Evolutionary conservation across 2,888 invertebrate genomes (phyloP), one percentile per base, ranked within the genome.

Genomic region (Thumatha senex): DNA sequence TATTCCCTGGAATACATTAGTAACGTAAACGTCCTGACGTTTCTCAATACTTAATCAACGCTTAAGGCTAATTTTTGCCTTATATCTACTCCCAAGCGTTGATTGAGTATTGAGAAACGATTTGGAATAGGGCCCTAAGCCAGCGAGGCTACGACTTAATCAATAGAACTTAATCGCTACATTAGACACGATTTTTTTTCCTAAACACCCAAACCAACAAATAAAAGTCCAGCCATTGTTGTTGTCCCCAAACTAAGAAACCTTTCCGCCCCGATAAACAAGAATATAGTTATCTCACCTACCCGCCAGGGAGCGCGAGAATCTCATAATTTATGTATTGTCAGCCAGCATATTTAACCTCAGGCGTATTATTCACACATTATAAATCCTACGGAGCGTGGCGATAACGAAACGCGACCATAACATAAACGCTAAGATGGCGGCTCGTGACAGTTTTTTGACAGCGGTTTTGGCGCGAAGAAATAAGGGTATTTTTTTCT

Each of bases 271-370:
- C 78, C 80, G 82, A 80, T 88, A 82, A 83, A 83, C 88, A 84
- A 75, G 80, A 76, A 82, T 85, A 85, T 85, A 87, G 86, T 82
- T 87, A 86, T 86, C 84, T 76, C 61, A 82, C 78, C 76, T 79
- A 78, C 74, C 59, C 63, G 61, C 58, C 64, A 63, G 64, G 61
- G 59, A 63, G 62, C 57, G 61, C 56, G 69, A 48, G 72, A 72
- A 80, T 74, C 72, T 77, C 79, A 83, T 89, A 89, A 89, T 89
- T 88, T 89, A 89, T 88, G 86, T 89, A 85, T 88, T 88, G 88
- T 86, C 87, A 83, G 74, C 74, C 62, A 61, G 65, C 80, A 84
- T 89, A 88, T 89, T 89, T 88, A 89, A 84, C 83, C 82, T 78
- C 65, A 40, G 63, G 70, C 74, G 74, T 84, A 86, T 90, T 89